Conservation (phyloP, 1,140 invertebrate genomes). For the Drosophila persimilis region DNA sequence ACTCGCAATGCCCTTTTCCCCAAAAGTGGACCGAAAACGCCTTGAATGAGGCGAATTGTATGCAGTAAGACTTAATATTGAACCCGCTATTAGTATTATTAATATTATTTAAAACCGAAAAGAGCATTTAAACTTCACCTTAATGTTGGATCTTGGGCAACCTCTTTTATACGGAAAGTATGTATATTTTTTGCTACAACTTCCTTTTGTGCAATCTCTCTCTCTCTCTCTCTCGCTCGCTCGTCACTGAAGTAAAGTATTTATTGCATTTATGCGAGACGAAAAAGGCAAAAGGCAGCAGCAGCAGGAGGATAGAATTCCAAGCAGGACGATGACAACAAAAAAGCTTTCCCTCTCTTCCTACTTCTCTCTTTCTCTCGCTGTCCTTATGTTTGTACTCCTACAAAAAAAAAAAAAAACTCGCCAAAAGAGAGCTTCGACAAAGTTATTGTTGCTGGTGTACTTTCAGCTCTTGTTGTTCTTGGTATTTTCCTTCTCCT, state of each 20-base stretch:
- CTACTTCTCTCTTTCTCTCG: background rate
- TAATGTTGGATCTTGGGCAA: constrained; percentile 1
- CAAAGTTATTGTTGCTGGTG: constrained; percentile 44
- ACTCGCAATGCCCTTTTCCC: constrained; percentile 1
- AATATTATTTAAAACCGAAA: too few relatives aligned
- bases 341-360: constrained; percentile 14
- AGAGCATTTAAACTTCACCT: background rate
- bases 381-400: background rate
- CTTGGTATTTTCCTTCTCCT: constrained; percentile 31
- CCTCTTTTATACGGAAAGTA: constrained; percentile 11
- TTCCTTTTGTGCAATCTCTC: constrained; percentile 49
- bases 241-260: constrained; percentile 41
- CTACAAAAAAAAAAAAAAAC: background rate
- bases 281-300: background rate
- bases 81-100: too few relatives aligned
- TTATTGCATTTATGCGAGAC: constrained; percentile 66
- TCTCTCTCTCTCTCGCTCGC: constrained; percentile 20
- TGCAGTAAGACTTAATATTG: too few relatives aligned
- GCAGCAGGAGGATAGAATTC: constrained; percentile 21
- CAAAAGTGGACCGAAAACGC: too few relatives aligned
- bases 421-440: constrained; percentile 32
- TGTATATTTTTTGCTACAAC: constrained; percentile 29
- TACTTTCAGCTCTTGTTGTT: constrained; percentile 25
- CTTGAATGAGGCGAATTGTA: too few relatives aligned
- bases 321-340: constrained; percentile 25